Percentiles rank a stretch among this genome's conserved stretches.
These are phyloP conservation scores for Proteles cristata DNA, from an alignment of 2,113 vertebrate species.

Conservation along the genomic window DNA sequence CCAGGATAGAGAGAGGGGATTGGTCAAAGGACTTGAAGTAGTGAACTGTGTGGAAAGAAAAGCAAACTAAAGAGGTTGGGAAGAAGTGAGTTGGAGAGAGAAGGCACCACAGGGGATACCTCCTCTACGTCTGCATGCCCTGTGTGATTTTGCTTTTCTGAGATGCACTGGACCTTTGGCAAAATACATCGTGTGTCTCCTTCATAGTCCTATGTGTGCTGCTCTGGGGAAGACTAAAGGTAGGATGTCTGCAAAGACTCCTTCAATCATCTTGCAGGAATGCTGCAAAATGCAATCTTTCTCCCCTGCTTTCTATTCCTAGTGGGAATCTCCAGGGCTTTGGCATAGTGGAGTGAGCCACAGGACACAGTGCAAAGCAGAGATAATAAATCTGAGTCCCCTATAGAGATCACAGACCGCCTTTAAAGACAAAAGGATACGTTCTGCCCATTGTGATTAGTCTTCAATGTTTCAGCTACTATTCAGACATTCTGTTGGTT, in stretches of 20 bases:
- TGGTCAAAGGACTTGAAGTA: not conserved
- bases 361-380: not conserved
- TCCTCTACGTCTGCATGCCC: not conserved
- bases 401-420: not conserved
- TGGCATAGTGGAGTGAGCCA: not conserved
- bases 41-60: not conserved
- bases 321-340: not conserved
- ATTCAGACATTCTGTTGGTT: not conserved
- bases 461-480: not conserved
- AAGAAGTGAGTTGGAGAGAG: not conserved
- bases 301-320: not conserved
- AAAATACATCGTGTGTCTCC: not conserved
- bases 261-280: not conserved
- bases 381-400: not conserved
- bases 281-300: not conserved
- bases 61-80: not conserved
- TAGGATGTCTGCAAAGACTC: not conserved
- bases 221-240: not conserved
- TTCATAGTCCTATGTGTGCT: not conserved
- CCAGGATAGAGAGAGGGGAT: not conserved
- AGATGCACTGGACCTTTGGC: not conserved
- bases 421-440: not conserved
- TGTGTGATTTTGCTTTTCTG: not conserved
- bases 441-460: not conserved
- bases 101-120: not conserved